Base-by-base conservation (phyloP, 1,140 invertebrate genomes). In the Chymomyza costata region DNA sequence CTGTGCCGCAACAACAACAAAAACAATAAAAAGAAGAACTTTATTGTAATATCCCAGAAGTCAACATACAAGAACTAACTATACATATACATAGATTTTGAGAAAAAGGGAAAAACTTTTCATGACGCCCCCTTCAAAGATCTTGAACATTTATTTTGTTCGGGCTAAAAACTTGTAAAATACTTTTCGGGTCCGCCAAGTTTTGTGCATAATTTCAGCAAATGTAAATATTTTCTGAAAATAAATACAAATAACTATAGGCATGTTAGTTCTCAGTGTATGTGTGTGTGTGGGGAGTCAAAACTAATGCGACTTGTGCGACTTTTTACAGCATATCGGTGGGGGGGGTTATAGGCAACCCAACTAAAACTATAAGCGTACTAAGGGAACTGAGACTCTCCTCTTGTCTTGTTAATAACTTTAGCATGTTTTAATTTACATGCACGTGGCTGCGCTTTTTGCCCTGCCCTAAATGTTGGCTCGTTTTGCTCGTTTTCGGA, bases 371-470 rank as follows among this genome's bases (percentile, higher is more conserved):
- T 28, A 28, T 28, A 28, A 28, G n/a, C n/a, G n/a, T n/a, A n/a
- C n/a, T n/a, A n/a, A n/a, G n/a, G n/a, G n/a, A n/a, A n/a, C n/a
- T n/a, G n/a, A n/a, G n/a, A n/a, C n/a, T n/a, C n/a, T 28, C 10
- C 25, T 28, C 5, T 11, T 37, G 13, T 6, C 66, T 53, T 80
- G 73, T 80, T 80, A 80, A 80, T 80, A 80, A 80, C 64, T 80
- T 66, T 60, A 65, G 61, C 73, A 80, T 80, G 73, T 61, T 80
- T 78, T 80, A 80, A 80, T 80, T 73, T 78, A 61, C 67, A 78
- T 62, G 63, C 38, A 49, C 41, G 56, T 51, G 59, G 18, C 31
- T 25, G 2, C 41, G 8, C 6, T 30, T 44, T 44, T 53, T 39
- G 30, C 18, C 31, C 0, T 11, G 19, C 16, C 28, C 7, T 25